These are phyloP conservation scores for Nomada ruficornis DNA, from an alignment of 2,888 invertebrate species.

Conservation along the genomic window DNA sequence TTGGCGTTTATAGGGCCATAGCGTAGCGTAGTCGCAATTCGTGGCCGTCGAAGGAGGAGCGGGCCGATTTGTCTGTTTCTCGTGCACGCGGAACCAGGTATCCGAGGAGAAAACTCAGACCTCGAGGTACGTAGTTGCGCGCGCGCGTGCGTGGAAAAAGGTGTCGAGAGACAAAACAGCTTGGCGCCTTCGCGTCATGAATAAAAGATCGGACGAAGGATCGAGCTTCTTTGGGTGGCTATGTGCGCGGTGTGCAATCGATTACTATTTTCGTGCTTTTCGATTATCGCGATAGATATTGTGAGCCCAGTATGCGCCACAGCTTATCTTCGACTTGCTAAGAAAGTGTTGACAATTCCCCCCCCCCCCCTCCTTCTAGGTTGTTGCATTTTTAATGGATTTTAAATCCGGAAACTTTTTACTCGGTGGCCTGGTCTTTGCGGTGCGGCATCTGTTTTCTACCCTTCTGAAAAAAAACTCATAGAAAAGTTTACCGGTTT, in stretches of 20 bases:
- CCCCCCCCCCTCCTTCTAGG: constrained; percentile 4
- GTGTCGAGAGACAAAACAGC: constrained; percentile 33
- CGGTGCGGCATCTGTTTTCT: constrained; percentile 24
- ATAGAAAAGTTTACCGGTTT: constrained; percentile 47
- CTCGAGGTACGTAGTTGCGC: not conserved
- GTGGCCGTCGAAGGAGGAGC: constrained; percentile 1
- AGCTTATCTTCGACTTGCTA: constrained; percentile 16
- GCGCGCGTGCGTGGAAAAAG: constrained; percentile 6
- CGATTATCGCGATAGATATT: constrained; percentile 31
- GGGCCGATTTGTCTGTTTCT: not conserved
- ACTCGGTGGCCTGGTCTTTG: constrained; percentile 16
- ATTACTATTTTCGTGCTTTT: constrained; percentile 47
- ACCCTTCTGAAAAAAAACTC: constrained; percentile 1
- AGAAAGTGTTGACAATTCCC: not conserved
- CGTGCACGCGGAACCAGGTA: not conserved
- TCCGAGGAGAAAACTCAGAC: not conserved
- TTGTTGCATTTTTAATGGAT: constrained; percentile 49
- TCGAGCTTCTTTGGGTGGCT: constrained; percentile 37
- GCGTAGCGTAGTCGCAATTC: constrained; percentile 24
- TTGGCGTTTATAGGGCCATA: constrained; percentile 8
- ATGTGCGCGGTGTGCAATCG: constrained; percentile 28
- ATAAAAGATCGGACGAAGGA: constrained; percentile 60
- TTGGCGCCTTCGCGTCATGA: constrained; percentile 46
- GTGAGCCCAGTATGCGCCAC: constrained; percentile 13
- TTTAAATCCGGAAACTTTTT: constrained; percentile 45